Conservation (phyloP, 2,888 invertebrate genomes). For the Unio delphinus region DNA sequence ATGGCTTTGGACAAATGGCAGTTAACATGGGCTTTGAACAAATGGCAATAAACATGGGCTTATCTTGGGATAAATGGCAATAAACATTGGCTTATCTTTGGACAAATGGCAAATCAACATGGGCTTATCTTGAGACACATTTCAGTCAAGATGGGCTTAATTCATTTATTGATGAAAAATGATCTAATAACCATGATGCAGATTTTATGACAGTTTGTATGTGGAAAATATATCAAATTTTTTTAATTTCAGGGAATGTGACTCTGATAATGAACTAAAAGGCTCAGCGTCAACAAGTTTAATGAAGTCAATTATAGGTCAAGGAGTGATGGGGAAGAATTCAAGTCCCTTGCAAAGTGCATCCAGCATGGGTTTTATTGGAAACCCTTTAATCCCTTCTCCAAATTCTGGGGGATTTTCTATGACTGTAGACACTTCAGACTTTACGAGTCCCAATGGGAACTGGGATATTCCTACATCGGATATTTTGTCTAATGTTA, state of each 20-base stretch:
- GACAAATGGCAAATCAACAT: too few relatives aligned
- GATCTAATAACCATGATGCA: too few relatives aligned
- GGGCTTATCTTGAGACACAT: too few relatives aligned
- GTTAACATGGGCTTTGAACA: too few relatives aligned
- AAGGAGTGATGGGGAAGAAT: slow-evolving; percentile 25
- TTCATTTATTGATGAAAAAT: too few relatives aligned
- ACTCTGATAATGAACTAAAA: slow-evolving; percentile 66
- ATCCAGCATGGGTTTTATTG: slow-evolving; percentile 37
- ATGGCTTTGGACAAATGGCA: too few relatives aligned
- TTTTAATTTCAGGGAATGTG: slow-evolving; percentile 63
- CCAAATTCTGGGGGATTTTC: slow-evolving; percentile 10
- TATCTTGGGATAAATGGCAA: too few relatives aligned
- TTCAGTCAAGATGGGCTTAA: too few relatives aligned
- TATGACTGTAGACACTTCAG: slow-evolving; percentile 11
- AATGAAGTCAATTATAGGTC: slow-evolving; percentile 68
- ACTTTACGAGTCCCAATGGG: slow-evolving; percentile 22
- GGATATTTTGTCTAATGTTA: slow-evolving; percentile 15
- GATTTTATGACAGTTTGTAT: too few relatives aligned
- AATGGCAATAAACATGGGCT: too few relatives aligned
- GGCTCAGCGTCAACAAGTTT: slow-evolving; percentile 69
- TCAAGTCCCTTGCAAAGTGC: slow-evolving; percentile 17
- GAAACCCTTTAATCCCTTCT: slow-evolving; percentile 24
- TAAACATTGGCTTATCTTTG: too few relatives aligned
- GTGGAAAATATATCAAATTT: neutral
- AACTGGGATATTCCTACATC: slow-evolving; percentile 31